A percentile compares a stretch with the other conserved stretches of the same genome.
phyloP scores from a whole-genome alignment of 2,797 vertebrate genomes.

The Geotrypetes seraphini region DNA sequence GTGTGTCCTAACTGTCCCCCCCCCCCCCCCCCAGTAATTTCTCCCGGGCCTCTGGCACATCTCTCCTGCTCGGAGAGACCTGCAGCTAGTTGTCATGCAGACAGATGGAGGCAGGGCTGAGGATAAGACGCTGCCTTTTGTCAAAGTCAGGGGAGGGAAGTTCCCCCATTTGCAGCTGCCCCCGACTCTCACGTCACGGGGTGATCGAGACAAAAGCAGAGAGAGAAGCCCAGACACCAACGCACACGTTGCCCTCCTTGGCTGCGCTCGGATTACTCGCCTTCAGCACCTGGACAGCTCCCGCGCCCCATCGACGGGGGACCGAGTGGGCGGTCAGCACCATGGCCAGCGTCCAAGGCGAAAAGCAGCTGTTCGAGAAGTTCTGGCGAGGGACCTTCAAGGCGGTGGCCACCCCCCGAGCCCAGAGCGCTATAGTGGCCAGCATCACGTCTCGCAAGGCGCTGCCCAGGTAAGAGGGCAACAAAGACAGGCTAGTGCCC shows the following conservation, averaged over 20 bases:
- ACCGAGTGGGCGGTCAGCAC: not conserved
- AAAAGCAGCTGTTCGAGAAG: constrained; percentile 97
- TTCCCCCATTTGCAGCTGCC: constrained; percentile 44
- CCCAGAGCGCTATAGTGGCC: constrained; percentile 84
- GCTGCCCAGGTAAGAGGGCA: constrained; percentile 64
- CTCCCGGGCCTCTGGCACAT: constrained; percentile 1
- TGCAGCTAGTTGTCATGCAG: constrained; percentile 75
- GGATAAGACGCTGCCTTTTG: constrained; percentile 51
- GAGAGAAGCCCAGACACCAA: constrained; percentile 34
- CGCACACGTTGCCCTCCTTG: constrained; percentile 2
- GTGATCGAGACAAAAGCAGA: constrained; percentile 65
- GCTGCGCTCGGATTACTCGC: not conserved
- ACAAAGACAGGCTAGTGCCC: too few species aligned
- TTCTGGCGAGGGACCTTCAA: constrained; percentile 95
- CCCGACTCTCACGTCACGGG: constrained; percentile 58
- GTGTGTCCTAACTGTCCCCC: too few species aligned
- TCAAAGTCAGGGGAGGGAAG: constrained; percentile 19
- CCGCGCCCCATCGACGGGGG: constrained; percentile 3
- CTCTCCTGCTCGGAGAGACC: constrained; percentile 40
- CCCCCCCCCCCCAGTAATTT: not conserved
- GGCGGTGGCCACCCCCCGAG: constrained; percentile 86
- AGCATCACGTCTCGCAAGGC: constrained; percentile 82
- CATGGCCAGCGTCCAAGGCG: constrained; percentile 61
- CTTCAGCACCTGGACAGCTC: constrained; percentile 55
- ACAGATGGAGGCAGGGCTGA: constrained; percentile 41